Evolutionary conservation across 2,797 vertebrate genomes (phyloP), one percentile per base, ranked within the genome.

Genomic region (Lophius americanus): DNA sequence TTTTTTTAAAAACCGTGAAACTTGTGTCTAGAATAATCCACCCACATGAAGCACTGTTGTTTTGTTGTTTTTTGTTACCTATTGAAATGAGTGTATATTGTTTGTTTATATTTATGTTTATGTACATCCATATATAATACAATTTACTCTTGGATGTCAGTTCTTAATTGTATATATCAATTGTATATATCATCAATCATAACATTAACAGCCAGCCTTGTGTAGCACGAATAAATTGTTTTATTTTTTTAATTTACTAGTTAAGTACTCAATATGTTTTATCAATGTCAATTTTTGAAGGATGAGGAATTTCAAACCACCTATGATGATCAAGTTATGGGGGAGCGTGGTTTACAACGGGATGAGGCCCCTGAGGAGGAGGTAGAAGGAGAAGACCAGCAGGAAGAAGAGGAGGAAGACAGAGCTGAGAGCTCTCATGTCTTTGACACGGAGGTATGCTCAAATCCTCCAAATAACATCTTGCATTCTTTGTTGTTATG

Each of bases 231-330:
- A 23, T 23, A 23, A 23, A 23, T 23, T 23, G 23, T 23, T 23
- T 23, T 23, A 23, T 23, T 23, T 23, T 23, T 23, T 23, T 23
- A 49, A 49, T 49, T 13, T 49, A 13, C n/a, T 46, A 4, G 4
- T 23, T 5, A 61, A 51, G 23, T 49, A 68, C 68, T 82, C 65
- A 59, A 64, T 57, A 54, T 6, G 3, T 52, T 12, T 73, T 70
- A 63, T 77, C 57, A 9, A 5, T 75, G 58, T 74, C 23, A 42
- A 56, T 79, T 64, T 78, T 70, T 73, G 48, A 67, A 97, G 96
- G 95, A 95, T 85, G 94, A 96, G 88, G 96, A 96, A 54, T 95
- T 95, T 75, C 89, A 94, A 61, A 92, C 91, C 8, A 91, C 92
- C 9, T 95, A 93, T 66, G 90, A 79, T 68, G 91, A 91, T 58